Evolutionary conservation across 2,797 vertebrate genomes (phyloP).

Genomic region (Hemibagrus guttatus): DNA sequence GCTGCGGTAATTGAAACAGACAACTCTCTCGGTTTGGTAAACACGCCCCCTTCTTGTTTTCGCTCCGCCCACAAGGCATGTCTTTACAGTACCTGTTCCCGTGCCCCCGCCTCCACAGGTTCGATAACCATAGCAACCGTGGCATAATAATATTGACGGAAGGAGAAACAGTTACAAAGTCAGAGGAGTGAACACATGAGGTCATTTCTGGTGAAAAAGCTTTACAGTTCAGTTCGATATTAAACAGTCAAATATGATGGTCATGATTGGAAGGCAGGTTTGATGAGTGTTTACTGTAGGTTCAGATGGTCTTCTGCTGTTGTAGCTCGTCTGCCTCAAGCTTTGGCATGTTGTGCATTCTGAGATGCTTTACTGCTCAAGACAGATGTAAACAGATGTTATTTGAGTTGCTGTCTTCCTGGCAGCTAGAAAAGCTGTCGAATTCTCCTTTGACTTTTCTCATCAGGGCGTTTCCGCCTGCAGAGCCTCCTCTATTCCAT

Average conservation of each 20-base stretch:
- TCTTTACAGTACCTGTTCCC: conserved; percentile 35
- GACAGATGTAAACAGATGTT: not conserved
- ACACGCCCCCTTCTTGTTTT: not conserved
- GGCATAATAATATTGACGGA: not conserved
- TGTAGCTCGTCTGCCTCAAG: not conserved
- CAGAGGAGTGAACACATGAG: not conserved
- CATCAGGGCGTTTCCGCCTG: not conserved
- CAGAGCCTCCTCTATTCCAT: not conserved
- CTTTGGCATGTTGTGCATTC: not conserved
- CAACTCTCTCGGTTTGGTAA: not conserved
- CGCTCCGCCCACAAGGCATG: conserved; percentile 41
- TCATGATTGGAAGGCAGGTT: too few relatives aligned
- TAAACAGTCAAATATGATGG: not conserved
- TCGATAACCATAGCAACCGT: conserved; percentile 12
- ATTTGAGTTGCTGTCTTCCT: not conserved
- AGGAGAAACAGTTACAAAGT: not conserved
- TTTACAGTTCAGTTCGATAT: not conserved
- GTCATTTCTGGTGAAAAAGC: not conserved
- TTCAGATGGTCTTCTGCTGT: not conserved
- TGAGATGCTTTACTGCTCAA: not conserved
- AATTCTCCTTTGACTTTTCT: not conserved
- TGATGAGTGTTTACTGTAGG: too few relatives aligned
- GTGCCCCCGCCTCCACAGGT: not conserved
- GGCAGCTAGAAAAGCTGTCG: not conserved
- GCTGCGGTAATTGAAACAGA: conserved; percentile 19